Evolutionary conservation across 2,113 vertebrate genomes (phyloP).

Genomic region (Centropus unirufus): DNA sequence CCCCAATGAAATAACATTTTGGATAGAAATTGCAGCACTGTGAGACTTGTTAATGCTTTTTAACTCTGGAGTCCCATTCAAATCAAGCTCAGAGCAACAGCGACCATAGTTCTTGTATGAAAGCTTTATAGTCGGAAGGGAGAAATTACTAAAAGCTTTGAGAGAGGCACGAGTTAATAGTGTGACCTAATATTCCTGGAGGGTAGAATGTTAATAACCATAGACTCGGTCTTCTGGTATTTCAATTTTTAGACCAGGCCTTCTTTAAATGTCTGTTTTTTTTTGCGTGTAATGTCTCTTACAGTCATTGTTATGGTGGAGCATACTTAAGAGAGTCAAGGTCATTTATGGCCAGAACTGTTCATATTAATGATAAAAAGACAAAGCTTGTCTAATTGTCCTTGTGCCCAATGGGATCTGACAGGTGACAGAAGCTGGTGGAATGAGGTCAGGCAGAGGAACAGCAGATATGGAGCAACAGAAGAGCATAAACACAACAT

Average conservation of each 20-base stretch:
- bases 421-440: conserved; percentile 14
- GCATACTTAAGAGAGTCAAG: background rate
- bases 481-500: background rate
- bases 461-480: background rate
- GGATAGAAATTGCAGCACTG: background rate
- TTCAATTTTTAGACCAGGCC: background rate
- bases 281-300: background rate
- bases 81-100: background rate
- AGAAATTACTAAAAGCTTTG: background rate
- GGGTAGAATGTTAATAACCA: background rate
- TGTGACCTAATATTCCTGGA: background rate
- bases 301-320: background rate
- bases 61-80: background rate
- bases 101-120: background rate
- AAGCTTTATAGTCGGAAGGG: background rate
- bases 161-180: background rate
- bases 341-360: background rate
- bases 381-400: background rate
- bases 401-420: conserved; percentile 17
- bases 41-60: background rate
- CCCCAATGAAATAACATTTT: background rate
- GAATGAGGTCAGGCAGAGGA: conserved; percentile 22
- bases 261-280: background rate
- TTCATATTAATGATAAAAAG: background rate
- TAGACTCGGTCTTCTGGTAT: background rate